These are phyloP conservation scores for Coremacera marginata DNA, from an alignment of 2,888 invertebrate species.

Conservation along the genomic window DNA sequence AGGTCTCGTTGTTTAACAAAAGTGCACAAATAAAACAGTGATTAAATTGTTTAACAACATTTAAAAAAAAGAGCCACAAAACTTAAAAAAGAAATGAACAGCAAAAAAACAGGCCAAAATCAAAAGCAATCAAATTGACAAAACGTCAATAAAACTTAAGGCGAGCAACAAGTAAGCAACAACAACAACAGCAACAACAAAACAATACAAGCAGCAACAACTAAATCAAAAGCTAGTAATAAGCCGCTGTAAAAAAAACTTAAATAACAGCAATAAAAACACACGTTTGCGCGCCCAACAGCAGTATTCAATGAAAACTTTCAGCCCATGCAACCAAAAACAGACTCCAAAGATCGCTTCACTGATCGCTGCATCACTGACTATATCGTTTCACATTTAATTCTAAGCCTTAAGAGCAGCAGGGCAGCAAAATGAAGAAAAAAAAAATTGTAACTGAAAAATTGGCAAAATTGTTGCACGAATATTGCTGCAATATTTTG, in stretches of 20 bases:
- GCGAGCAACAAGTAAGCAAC: background rate
- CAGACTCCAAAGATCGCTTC: background rate
- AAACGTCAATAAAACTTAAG: constrained; percentile 61
- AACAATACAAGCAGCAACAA: constrained; percentile 14
- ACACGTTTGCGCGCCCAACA: constrained; percentile 35
- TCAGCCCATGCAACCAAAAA: constrained; percentile 19
- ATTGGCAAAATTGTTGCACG: constrained; percentile 41
- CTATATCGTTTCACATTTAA: background rate
- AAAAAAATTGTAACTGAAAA: constrained; percentile 10
- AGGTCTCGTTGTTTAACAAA: background rate
- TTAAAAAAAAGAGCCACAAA: background rate
- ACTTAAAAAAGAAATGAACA: constrained; percentile 8
- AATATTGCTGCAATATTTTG: constrained; percentile 32
- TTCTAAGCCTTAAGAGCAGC: background rate
- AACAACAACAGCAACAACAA: constrained; percentile 52
- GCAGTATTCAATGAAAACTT: constrained; percentile 37
- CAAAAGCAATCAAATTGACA: constrained; percentile 66
- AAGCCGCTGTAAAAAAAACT: constrained; percentile 16
- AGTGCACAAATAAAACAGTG: background rate
- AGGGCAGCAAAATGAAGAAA: background rate
- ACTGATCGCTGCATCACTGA: background rate
- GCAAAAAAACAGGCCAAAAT: constrained; percentile 49
- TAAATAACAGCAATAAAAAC: constrained; percentile 5
- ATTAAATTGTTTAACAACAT: background rate
- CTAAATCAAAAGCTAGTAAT: constrained; percentile 1